Percentiles rank a stretch among this genome's conserved stretches.
Conservation (phyloP, 2,888 invertebrate species). For the Apodemia hepburni region DNA sequence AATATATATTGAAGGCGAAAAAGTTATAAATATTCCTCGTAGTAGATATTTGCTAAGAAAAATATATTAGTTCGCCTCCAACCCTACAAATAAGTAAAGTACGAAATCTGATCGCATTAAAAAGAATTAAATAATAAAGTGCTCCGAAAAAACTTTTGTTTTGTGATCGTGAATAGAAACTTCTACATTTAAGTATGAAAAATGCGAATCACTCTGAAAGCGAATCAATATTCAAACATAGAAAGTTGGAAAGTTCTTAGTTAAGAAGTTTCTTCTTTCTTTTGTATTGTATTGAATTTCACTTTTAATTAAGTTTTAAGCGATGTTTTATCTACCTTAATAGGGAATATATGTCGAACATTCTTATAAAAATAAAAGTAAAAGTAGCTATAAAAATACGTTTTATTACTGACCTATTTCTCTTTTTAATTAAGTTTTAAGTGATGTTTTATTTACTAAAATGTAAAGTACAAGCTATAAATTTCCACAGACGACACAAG, state of each 20-base stretch:
- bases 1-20: no score
- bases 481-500: no score
- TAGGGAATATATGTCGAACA: not conserved
- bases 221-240: slow-evolving; percentile 69
- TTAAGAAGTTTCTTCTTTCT: slow-evolving; percentile 44
- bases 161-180: slow-evolving; percentile 64
- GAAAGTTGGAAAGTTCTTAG: slow-evolving; percentile 51
- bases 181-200: slow-evolving; percentile 71
- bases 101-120: slow-evolving; percentile 58
- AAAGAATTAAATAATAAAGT: slow-evolving; percentile 57
- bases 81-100: slow-evolving; percentile 39
- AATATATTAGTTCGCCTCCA: slow-evolving; percentile 18
- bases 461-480: not conserved
- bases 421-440: slow-evolving; percentile 25
- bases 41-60: slow-evolving; percentile 10
- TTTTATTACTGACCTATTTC: no score
- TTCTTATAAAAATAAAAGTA: no score
- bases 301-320: slow-evolving; percentile 26
- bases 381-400: no score
- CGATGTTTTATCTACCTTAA: not conserved
- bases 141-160: slow-evolving; percentile 62
- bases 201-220: slow-evolving; percentile 65
- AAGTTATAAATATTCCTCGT: not conserved
- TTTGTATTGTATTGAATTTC: slow-evolving; percentile 34
- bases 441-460: not conserved